Evolutionary conservation across 2,797 vertebrate genomes (phyloP), one percentile per base, ranked within the genome.

Genomic region (Squalus acanthias): DNA sequence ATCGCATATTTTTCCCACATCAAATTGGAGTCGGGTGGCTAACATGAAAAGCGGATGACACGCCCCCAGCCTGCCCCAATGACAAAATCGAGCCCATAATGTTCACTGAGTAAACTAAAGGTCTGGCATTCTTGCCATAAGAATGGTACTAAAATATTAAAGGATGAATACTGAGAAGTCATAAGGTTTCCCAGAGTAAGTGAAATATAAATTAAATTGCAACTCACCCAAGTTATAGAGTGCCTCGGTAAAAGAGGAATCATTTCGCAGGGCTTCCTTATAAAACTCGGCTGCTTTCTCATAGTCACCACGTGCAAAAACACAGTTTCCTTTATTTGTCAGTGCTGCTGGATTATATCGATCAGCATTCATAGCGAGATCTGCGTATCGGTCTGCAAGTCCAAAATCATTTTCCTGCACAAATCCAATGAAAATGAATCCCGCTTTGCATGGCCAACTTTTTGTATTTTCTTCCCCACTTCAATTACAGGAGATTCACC

Each of bases 261-360:
- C 99, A 3, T 99, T 99, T 97, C 99, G 98, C 96, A 99, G 98
- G 39, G 99, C 99, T 97, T 99, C 99, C 96, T 99, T 99, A 97
- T 98, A 99, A 97, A 99, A 99, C 97, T 99, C 99, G 24, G 98
- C 98, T 96, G 99, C 99, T 97, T 99, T 99, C 97, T 99, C 99
- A 85, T 98, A 98, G 97, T 99, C 99, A 96, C 98, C 98, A 20
- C 97, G 99, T 97, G 98, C 97, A 97, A 99, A 99, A 96, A 99
- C 97, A 0, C 98, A 98, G 97, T 99, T 99, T 96, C 99, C 99
- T 97, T 99, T 99, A 98, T 99, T 99, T 96, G 98, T 98, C 0
- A 99, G 98, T 0, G 99, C 99, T 70, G 98, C 98, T 0, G 99
- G 99, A 97, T 99, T 99, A 96, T 99, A 99, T 96, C 99, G 98